phyloP scores from a whole-genome alignment of 2,797 vertebrate genomes.

The Poeciliopsis paucimaculata region DNA sequence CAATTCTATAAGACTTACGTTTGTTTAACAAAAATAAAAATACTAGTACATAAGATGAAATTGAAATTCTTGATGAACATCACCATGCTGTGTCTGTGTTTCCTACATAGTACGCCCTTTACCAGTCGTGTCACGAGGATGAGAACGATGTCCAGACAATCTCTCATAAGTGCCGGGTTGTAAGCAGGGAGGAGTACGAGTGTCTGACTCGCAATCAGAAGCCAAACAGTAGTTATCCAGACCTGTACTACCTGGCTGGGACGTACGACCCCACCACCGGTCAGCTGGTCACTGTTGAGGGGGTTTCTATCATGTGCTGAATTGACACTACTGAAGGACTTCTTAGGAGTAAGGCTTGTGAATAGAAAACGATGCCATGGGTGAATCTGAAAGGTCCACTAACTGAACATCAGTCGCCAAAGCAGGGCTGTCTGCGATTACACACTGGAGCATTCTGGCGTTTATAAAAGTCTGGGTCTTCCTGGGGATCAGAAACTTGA shows the following conservation, averaged over 20 bases:
- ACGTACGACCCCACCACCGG: conserved; percentile 96
- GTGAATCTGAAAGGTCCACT: conserved; percentile 43
- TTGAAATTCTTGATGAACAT: background rate
- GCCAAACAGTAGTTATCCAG: conserved; percentile 84
- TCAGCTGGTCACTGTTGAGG: conserved; percentile 94
- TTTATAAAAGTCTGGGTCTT: conserved; percentile 57
- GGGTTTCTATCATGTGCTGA: conserved; percentile 94
- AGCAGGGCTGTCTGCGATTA: conserved; percentile 62
- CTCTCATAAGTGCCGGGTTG: conserved; percentile 98
- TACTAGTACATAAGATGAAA: background rate
- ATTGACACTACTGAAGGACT: conserved; percentile 77
- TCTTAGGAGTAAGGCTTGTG: conserved; percentile 50
- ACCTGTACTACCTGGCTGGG: conserved; percentile 97
- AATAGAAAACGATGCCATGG: conserved; percentile 42
- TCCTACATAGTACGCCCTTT: conserved; percentile 88
- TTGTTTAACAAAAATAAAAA: background rate
- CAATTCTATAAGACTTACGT: background rate
- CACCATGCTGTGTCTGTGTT: conserved; percentile 4
- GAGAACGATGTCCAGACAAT: conserved; percentile 99
- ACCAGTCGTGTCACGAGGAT: conserved; percentile 97
- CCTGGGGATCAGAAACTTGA: conserved; percentile 51
- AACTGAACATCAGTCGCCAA: conserved; percentile 53
- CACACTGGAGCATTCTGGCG: conserved; percentile 71
- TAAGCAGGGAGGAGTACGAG: conserved; percentile 95
- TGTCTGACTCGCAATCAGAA: conserved; percentile 93